Conservation (phyloP, 2,888 invertebrate genomes). For the Caenorhabditis sp. region DNA sequence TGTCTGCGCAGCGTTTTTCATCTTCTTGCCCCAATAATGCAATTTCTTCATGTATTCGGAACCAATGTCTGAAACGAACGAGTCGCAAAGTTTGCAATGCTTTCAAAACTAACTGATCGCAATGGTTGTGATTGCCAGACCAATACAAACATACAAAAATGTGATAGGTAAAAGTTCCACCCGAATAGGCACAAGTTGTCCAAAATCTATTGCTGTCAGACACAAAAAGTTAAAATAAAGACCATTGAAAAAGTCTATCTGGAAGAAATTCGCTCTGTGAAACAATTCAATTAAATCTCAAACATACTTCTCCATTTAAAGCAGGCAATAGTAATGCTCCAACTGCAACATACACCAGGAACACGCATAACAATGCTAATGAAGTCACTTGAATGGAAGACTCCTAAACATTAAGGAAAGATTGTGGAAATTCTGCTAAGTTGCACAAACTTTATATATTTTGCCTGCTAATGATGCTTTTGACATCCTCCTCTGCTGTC, state of each 20-base stretch:
- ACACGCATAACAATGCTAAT: constrained; percentile 76
- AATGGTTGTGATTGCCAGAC: constrained; percentile 82
- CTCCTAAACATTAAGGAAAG: constrained; percentile 42
- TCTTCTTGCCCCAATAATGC: constrained; percentile 81
- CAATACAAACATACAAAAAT: constrained; percentile 82
- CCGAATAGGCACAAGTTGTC: constrained; percentile 79
- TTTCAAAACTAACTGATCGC: constrained; percentile 73
- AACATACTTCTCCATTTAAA: constrained; percentile 78
- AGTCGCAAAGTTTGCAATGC: constrained; percentile 1
- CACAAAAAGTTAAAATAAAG: constrained; percentile 82
- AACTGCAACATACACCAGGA: constrained; percentile 80
- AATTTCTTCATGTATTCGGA: constrained; percentile 82
- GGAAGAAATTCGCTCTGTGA: constrained; percentile 44
- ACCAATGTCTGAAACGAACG: constrained; percentile 80
- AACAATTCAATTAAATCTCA: too few relatives aligned
- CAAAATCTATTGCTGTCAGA: constrained; percentile 82
- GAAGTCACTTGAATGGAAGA: constrained; percentile 78
- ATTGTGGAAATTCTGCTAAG: neutral
- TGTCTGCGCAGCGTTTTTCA: constrained; percentile 81
- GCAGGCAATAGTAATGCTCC: constrained; percentile 81
- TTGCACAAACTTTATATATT: constrained; percentile 60
- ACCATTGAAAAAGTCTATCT: constrained; percentile 82
- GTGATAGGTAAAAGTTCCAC: constrained; percentile 81
- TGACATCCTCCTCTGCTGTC: constrained; percentile 74
- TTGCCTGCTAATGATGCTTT: constrained; percentile 75